Percentiles rank a stretch among this genome's conserved stretches.
Evolutionary conservation across 2,113 vertebrate genomes (phyloP).

Genomic region (Meles meles): DNA sequence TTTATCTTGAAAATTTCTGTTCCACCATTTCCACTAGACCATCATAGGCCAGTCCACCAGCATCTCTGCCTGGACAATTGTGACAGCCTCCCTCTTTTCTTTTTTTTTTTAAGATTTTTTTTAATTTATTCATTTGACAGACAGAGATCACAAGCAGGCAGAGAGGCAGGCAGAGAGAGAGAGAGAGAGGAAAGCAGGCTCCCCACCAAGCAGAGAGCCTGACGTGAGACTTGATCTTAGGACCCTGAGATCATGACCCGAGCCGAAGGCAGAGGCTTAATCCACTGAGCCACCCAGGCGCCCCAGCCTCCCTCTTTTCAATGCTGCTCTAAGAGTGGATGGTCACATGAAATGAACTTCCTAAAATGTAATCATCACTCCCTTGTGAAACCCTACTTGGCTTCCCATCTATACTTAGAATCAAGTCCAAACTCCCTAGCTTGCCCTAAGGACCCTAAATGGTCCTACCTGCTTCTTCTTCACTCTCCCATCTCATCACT

Average conservation of each 20-base stretch:
- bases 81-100: neutral
- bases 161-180: too few species aligned
- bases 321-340: neutral
- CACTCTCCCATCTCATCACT: neutral
- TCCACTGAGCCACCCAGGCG: too few species aligned
- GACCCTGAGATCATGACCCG: too few species aligned
- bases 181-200: too few species aligned
- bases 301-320: neutral
- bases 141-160: too few species aligned
- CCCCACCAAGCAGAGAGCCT: too few species aligned
- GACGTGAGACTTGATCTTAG: too few species aligned
- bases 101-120: too few species aligned
- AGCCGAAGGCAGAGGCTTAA: too few species aligned
- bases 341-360: neutral
- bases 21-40: neutral
- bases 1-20: neutral
- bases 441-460: neutral
- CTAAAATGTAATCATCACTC: neutral
- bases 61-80: neutral
- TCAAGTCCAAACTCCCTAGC: neutral
- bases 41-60: neutral
- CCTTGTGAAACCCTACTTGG: neutral
- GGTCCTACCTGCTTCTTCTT: neutral
- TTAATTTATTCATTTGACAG: too few species aligned
- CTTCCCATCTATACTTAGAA: neutral